Evolutionary conservation across 2,797 vertebrate genomes (phyloP).

Genomic region (Trematomus bernacchii): DNA sequence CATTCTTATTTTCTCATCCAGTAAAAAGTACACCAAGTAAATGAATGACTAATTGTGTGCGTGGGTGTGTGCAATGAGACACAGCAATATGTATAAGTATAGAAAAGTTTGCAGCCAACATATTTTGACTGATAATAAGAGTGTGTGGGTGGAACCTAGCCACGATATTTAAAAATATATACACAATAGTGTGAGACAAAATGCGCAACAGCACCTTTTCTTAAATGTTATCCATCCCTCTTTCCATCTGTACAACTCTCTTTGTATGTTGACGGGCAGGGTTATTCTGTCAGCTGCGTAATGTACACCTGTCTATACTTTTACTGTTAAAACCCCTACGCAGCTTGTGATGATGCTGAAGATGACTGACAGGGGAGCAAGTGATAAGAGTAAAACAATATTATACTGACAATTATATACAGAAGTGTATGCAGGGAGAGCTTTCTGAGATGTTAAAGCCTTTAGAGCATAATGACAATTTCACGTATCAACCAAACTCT

Average conservation of each 20-base stretch:
- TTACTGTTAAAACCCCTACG: background rate
- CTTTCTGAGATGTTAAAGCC: slow-evolving; percentile 18
- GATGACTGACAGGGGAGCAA: slow-evolving; percentile 18
- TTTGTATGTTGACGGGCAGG: background rate
- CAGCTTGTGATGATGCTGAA: slow-evolving; percentile 17
- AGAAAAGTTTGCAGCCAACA: background rate
- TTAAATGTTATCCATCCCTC: background rate
- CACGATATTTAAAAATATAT: slow-evolving; percentile 3
- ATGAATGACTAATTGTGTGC: slow-evolving; percentile 8
- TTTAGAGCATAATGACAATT: slow-evolving; percentile 15
- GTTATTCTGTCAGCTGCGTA: background rate
- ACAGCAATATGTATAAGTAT: background rate
- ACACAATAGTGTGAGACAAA: background rate
- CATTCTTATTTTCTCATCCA: background rate
- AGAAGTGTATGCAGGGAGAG: background rate
- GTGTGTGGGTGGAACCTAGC: slow-evolving; percentile 19
- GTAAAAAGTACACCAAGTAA: background rate
- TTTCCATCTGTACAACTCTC: background rate
- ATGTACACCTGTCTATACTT: slow-evolving; percentile 1
- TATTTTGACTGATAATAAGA: slow-evolving; percentile 11
- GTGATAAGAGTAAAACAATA: background rate
- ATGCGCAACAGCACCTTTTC: background rate
- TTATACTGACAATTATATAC: background rate
- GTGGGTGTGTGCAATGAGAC: slow-evolving; percentile 8
- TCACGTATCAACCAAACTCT: slow-evolving; percentile 15